These are phyloP conservation scores for Athalia rosae DNA, from an alignment of 2,888 invertebrate species.

Conservation along the genomic window DNA sequence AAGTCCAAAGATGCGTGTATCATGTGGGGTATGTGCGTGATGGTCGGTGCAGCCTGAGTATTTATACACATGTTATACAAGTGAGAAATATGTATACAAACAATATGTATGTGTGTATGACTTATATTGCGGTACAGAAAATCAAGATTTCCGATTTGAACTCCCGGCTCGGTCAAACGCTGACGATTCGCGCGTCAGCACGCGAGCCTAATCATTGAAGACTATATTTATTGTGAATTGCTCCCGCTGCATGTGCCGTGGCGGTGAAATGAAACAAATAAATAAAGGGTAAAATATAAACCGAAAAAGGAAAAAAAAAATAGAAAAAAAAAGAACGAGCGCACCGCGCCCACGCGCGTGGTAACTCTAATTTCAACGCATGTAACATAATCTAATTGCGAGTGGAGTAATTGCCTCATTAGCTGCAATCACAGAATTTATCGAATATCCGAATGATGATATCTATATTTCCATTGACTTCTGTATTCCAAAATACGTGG, in stretches of 20 bases:
- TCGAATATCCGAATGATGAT: no score
- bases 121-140: not conserved
- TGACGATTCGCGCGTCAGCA: slow-evolving; percentile 36
- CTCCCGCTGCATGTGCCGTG: not conserved
- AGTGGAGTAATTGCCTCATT: not conserved
- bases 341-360: slow-evolving; percentile 3
- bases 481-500: no score
- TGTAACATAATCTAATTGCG: slow-evolving; percentile 12
- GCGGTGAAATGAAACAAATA: no score
- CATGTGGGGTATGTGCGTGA: no score
- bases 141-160: slow-evolving; percentile 33
- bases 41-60: not conserved
- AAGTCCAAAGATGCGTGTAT: not conserved
- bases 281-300: no score
- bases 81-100: slow-evolving; percentile 1
- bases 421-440: no score
- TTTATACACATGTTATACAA: not conserved
- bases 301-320: no score
- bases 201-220: slow-evolving; percentile 40
- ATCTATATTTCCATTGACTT: no score
- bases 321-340: slow-evolving; percentile 6
- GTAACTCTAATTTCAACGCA: slow-evolving; percentile 24
- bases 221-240: slow-evolving; percentile 36
- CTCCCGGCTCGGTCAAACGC: slow-evolving; percentile 25
- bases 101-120: slow-evolving; percentile 2